Evolutionary conservation across 2,888 invertebrate genomes (phyloP), one percentile per base, ranked within the genome.

Genomic region (Drosophila koepferae): DNA sequence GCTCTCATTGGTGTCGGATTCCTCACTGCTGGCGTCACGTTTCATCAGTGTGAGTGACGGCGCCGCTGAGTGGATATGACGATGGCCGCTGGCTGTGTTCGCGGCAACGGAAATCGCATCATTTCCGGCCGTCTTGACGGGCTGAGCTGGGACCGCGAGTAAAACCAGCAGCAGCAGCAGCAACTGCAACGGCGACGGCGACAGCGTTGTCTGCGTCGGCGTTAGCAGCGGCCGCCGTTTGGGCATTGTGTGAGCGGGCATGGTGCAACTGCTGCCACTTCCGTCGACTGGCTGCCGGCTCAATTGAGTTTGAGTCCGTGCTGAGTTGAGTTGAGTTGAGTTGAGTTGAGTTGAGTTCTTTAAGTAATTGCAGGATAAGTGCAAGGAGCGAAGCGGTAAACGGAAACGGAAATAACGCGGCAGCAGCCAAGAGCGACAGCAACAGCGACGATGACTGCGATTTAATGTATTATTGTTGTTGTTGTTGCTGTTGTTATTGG

Each of bases 321-420:
- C 7, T 1, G n/a, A 49, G 48, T 16, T 23, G 43, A 48, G 59
- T 41, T 23, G 44, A 48, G 58, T 16, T 31, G 34, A 41, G 60
- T 49, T 34, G 40, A 48, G 41, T 20, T 23, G 28, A n/a, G 53
- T 20, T 28, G 43, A 49, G 63, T 59, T 38, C 38, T 36, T 66
- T 61, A 63, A 63, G 65, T 77, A 75, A 75, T 77, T 75, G 62
- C 77, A 55, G 73, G 77, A 62, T 72, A 62, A 71, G 65, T 61
- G 53, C 56, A 44, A 54, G 48, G 51, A 69, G 68, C 53, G 49
- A 28, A 43, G 64, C 66, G 62, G 36, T 43, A 43, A 43, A 40
- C 72, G 81, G 71, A 83, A 70, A 51, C 84, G 82, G 74, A 86
- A 66, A 70, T 82, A 64, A 70, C 74, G 73, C 88, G 68, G 62